Conservation (phyloP, 2,113 vertebrate genomes). For the Glaucomys volans region DNA sequence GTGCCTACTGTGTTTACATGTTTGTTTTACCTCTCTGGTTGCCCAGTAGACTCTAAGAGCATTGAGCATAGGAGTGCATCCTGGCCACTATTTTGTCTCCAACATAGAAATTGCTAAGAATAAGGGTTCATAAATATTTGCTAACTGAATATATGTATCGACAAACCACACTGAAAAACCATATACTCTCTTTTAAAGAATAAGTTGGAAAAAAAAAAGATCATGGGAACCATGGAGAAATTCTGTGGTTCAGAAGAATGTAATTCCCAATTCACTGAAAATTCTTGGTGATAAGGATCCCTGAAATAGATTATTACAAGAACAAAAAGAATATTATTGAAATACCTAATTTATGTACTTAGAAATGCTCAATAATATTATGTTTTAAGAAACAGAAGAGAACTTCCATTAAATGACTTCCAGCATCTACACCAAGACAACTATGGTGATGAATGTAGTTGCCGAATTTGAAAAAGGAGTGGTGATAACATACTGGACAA, state of each 20-base stretch:
- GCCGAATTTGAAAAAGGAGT: neutral
- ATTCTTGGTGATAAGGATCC: neutral
- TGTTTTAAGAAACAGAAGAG: conserved; percentile 42
- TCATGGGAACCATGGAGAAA: neutral
- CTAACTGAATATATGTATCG: conserved; percentile 33
- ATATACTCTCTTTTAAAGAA: neutral
- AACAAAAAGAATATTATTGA: neutral
- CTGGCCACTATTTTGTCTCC: neutral
- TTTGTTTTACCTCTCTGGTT: neutral
- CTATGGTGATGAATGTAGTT: conserved; percentile 13
- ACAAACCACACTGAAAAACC: neutral
- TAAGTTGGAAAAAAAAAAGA: neutral
- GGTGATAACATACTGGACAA: neutral
- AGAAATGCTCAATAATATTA: conserved; percentile 14
- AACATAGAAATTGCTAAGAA: neutral
- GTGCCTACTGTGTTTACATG: neutral
- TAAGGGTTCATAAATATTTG: neutral
- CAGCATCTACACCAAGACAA: neutral
- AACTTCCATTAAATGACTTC: conserved; percentile 39
- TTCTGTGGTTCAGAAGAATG: conserved; percentile 21
- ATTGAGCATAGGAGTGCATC: neutral
- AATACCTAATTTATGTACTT: neutral
- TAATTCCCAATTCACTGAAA: neutral
- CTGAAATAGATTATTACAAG: neutral
- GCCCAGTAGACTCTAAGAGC: neutral